Evolutionary conservation across 2,113 vertebrate species (phyloP).

Genomic region (Thamnophis sirtalis): DNA sequence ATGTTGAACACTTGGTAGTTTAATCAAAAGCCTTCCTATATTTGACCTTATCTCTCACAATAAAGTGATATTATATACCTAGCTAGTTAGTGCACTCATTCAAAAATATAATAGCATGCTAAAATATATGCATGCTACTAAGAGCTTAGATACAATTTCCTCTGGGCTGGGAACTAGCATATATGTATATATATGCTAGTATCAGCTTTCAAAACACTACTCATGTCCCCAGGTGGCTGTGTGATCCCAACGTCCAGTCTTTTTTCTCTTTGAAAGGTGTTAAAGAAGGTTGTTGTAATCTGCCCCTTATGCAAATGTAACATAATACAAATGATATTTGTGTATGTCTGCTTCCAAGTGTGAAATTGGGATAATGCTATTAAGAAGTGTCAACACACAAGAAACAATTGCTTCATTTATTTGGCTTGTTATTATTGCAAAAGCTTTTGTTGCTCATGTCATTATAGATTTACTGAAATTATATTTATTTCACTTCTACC

Average conservation of each 20-base stretch:
- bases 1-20: neutral
- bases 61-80: neutral
- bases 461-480: neutral
- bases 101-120: neutral
- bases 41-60: neutral
- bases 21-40: neutral
- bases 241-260: too few relatives aligned
- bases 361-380: neutral
- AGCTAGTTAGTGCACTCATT: neutral
- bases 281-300: neutral
- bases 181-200: too few relatives aligned
- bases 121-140: neutral
- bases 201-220: neutral
- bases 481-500: neutral
- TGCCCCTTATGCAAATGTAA: neutral
- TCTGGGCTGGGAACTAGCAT: neutral
- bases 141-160: neutral
- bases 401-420: neutral
- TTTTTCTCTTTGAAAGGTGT: neutral
- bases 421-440: neutral
- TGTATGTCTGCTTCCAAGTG: neutral
- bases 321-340: neutral
- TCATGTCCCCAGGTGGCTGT: neutral
- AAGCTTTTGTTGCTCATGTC: neutral
- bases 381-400: neutral